These are phyloP conservation scores for cattle (Bos taurus) DNA, from an alignment of 2,113 vertebrate species.

Conservation along the genomic window ARS-UCD2.0 NC_037336.1:13187501-13188000, in stretches of 20 bases:
- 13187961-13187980: neutral
- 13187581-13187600: neutral
- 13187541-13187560: neutral
- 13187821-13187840: neutral
- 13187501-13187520: neutral
- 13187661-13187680: neutral
- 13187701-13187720: neutral
- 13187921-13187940: neutral
- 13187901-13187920: neutral
- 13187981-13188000: neutral
- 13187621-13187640: neutral
- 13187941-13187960: neutral
- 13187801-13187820: neutral
- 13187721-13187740: neutral
- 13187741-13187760: neutral
- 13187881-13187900: neutral
- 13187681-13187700: neutral
- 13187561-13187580: neutral
- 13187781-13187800: neutral
- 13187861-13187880: neutral
- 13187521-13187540: neutral
- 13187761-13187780: neutral
- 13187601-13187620: neutral
- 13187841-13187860: neutral
- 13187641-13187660: neutral